Conservation (phyloP, 2,888 invertebrate genomes). For the Mesodorylaimus sp. region DNA sequence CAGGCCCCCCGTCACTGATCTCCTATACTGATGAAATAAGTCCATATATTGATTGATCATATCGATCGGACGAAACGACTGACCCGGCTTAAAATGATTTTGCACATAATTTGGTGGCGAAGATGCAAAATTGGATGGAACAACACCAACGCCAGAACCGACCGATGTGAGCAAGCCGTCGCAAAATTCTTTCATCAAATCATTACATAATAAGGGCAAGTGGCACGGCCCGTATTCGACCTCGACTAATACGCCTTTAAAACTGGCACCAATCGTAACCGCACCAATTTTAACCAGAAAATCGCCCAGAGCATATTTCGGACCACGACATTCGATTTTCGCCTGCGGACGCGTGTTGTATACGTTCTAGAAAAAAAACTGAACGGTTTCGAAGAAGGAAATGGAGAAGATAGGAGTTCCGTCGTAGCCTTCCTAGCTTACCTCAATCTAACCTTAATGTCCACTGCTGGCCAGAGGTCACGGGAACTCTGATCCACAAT, state of each 20-base stretch:
- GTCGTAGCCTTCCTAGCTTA: too few relatives aligned
- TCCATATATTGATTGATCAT: constrained; percentile 3
- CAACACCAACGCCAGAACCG: not conserved
- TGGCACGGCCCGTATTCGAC: not conserved
- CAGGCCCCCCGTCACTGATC: too few relatives aligned
- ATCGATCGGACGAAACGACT: not conserved
- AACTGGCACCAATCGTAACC: not conserved
- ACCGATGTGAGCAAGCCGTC: not conserved
- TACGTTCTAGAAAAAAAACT: not conserved
- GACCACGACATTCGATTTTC: constrained; percentile 1
- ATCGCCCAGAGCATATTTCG: not conserved
- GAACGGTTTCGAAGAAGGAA: too few relatives aligned
- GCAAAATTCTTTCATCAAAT: constrained; percentile 1
- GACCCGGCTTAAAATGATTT: not conserved
- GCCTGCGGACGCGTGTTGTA: not conserved
- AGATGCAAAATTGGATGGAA: too few relatives aligned
- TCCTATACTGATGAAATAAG: not conserved
- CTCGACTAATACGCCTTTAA: not conserved
- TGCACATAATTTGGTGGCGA: not conserved
- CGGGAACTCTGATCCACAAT: too few relatives aligned
- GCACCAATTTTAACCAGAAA: not conserved
- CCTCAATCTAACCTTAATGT: too few relatives aligned
- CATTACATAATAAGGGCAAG: not conserved
- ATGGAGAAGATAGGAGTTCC: too few relatives aligned
- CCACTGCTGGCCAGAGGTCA: too few relatives aligned